Evolutionary conservation across 2,888 invertebrate genomes (phyloP), one percentile per base, ranked within the genome.

Genomic region (Ennomos quercinarius): DNA sequence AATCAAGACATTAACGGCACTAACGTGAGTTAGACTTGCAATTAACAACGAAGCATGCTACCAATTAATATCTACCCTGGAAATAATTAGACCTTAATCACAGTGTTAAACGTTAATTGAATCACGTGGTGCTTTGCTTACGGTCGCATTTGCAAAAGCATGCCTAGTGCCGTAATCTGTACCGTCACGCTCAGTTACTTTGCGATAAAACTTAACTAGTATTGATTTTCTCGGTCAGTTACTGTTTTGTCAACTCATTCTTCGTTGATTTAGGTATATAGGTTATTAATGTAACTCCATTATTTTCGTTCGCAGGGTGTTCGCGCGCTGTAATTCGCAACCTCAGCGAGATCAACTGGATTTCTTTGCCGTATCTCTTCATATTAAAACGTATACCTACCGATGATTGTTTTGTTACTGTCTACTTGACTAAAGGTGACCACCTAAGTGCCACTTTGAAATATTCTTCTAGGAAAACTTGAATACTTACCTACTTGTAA

Each of bases 261-360:
- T 2, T 38, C 9, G 27, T 42, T 50, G 46, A 41, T 10, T 27
- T 27, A n/a, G n/a, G n/a, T n/a, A 27, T 5, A 27, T 2, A 6
- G 27, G 17, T 17, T 27, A 5, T 27, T 27, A 27, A 27, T 27
- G 2, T 6, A 11, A 36, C 27, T 35, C 9, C 9, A 45, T 42
- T 60, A 34, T 9, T 48, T 68, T 80, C 71, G 70, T 84, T 73
- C 71, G 44, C 89, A 89, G 89, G 86, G 83, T 80, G 79, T 85
- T 76, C 88, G 90, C 80, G 77, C 83, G 71, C 76, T 86, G 72
- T 86, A 81, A 84, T 13, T 54, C 54, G 44, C 58, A 10, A 40
- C 17, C 37, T 39, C 41, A 37, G 49, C 64, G 67, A 53, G 36
- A 42, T 13, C 43, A 47, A 48, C 68, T 52, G 66, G 66, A 57